Conservation (phyloP, 1,140 invertebrate genomes). For the Trichonephila inaurata region DNA sequence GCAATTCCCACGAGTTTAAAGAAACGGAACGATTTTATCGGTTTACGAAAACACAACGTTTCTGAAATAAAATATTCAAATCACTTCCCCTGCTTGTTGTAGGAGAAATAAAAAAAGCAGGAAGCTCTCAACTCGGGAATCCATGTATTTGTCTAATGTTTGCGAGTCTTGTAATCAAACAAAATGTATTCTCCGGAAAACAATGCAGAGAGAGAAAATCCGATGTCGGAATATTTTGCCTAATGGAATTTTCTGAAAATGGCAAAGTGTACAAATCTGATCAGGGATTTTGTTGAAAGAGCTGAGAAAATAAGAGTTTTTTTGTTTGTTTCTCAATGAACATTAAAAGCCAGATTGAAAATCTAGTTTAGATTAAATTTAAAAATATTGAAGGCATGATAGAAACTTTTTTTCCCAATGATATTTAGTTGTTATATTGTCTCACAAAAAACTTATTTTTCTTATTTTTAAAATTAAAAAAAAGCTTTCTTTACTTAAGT, state of each 20-base stretch:
- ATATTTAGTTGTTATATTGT: too few species aligned
- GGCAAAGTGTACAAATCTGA: conserved; percentile 1
- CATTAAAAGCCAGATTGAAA: background rate
- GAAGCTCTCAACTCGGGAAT: too few species aligned
- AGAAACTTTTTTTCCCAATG: too few species aligned
- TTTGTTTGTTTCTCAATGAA: background rate
- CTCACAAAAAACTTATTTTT: too few species aligned
- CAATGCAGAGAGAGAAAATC: background rate
- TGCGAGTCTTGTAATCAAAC: conserved; percentile 9
- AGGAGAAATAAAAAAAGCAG: background rate
- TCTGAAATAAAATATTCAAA: conserved; percentile 57
- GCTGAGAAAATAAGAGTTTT: background rate
- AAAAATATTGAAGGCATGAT: background rate
- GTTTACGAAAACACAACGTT: background rate
- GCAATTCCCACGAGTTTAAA: background rate
- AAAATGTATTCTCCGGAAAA: conserved; percentile 31
- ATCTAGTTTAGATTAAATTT: background rate
- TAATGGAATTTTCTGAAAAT: background rate
- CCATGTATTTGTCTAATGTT: conserved; percentile 15
- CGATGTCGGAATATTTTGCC: background rate
- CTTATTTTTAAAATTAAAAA: too few species aligned
- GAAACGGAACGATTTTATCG: background rate
- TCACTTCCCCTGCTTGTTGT: background rate
- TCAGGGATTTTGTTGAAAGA: background rate
- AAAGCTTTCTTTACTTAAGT: too few species aligned